Evolutionary conservation across 2,797 vertebrate species (phyloP).

Genomic region (Erithacus rubecula): DNA sequence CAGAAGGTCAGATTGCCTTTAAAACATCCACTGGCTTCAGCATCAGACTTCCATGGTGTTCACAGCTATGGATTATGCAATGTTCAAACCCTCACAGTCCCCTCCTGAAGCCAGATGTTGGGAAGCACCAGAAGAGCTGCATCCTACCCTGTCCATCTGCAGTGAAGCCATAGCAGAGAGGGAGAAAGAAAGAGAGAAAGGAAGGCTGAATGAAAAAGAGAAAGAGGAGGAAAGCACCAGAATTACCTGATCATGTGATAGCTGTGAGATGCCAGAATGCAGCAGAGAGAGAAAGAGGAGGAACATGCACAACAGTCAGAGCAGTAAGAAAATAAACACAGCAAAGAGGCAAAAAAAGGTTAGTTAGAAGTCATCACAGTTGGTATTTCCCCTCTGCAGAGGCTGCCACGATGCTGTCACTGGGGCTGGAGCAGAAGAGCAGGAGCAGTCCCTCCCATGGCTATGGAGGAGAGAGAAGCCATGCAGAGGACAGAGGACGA

Average conservation of each 20-base stretch:
- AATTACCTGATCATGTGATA: slow-evolving; percentile 99
- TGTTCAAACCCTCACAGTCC: background rate
- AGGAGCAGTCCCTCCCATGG: background rate
- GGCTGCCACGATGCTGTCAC: background rate
- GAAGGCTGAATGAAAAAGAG: slow-evolving; percentile 57
- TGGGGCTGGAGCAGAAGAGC: slow-evolving; percentile 21
- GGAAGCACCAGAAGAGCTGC: background rate
- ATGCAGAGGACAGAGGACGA: background rate
- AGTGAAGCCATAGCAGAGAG: slow-evolving; percentile 61
- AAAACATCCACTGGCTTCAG: background rate
- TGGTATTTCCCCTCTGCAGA: background rate
- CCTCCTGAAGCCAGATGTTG: background rate
- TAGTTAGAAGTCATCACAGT: slow-evolving; percentile 23
- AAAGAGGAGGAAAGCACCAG: slow-evolving; percentile 77
- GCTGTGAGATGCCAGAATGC: slow-evolving; percentile 98
- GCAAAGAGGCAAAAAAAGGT: slow-evolving; percentile 42
- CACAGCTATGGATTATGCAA: background rate
- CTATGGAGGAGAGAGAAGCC: background rate
- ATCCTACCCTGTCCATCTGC: slow-evolving; percentile 3
- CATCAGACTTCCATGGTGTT: background rate
- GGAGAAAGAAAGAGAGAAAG: slow-evolving; percentile 64
- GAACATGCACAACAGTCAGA: slow-evolving; percentile 92
- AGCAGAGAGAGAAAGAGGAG: slow-evolving; percentile 87
- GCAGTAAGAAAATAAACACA: slow-evolving; percentile 73
- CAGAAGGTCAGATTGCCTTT: background rate